A percentile compares a stretch with the other conserved stretches of the same genome.
Conservation (phyloP, 92 coral and sea anemone species). For the Desmophyllum pertusum region DNA sequence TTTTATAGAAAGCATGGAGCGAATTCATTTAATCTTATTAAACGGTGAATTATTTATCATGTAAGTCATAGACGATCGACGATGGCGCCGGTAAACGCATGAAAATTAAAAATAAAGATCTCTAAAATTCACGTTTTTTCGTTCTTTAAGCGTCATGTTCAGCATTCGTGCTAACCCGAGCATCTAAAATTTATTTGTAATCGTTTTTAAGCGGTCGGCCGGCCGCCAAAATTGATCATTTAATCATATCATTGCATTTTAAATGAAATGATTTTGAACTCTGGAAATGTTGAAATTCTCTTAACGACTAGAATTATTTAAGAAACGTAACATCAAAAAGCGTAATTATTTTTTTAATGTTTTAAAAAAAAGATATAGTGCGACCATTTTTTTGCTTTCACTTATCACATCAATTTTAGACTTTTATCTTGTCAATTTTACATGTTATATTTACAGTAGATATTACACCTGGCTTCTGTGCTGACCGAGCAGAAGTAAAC, state of each 20-base stretch:
- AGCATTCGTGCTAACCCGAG: background rate
- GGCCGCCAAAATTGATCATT: background rate
- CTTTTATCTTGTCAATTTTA: background rate
- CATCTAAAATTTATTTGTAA: too few relatives aligned
- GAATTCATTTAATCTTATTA: background rate
- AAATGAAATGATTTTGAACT: background rate
- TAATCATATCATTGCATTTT: background rate
- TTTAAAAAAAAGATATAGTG: too few relatives aligned
- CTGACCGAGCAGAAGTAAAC: background rate
- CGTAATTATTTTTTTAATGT: background rate
- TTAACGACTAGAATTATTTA: background rate
- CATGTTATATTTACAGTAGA: conserved; percentile 11
- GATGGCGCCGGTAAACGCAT: background rate
- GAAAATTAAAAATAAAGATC: conserved; percentile 7
- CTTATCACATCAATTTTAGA: conserved; percentile 4
- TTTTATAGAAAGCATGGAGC: background rate
- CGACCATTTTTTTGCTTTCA: background rate
- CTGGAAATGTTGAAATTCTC: background rate
- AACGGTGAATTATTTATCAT: conserved; percentile 11
- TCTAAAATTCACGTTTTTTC: background rate
- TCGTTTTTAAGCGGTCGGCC: too few relatives aligned
- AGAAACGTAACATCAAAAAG: background rate
- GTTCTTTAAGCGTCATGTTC: background rate
- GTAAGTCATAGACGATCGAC: background rate
- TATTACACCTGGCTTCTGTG: background rate